phyloP scores from a whole-genome alignment of 2,113 vertebrate species.

The Cariama cristata region DNA sequence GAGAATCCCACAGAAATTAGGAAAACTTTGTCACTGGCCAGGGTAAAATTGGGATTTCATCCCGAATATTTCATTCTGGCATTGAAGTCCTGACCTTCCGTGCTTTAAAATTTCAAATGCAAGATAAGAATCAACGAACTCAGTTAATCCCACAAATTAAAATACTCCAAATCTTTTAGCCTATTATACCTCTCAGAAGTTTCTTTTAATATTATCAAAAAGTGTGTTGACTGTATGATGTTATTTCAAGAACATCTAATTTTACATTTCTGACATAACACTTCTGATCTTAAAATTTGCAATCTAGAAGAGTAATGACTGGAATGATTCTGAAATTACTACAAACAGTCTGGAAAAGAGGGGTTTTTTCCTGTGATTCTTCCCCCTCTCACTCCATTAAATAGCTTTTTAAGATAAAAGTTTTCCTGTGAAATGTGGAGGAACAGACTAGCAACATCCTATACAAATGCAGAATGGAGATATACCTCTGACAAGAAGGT shows the following conservation, averaged over 20 bases:
- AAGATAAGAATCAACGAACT: background rate
- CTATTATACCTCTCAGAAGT: background rate
- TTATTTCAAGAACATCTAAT: background rate
- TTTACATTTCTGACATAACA: background rate
- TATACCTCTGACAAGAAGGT: background rate
- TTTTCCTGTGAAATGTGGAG: background rate
- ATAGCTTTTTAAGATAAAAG: background rate
- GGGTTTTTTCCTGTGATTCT: background rate
- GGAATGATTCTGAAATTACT: background rate
- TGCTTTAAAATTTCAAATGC: background rate
- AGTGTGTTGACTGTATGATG: background rate
- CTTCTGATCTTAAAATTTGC: background rate
- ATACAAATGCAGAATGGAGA: background rate
- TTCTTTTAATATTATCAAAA: background rate
- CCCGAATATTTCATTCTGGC: background rate
- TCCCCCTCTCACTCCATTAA: background rate
- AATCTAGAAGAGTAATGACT: background rate
- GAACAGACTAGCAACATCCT: background rate
- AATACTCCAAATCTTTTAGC: background rate
- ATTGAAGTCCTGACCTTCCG: background rate
- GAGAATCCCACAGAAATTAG: background rate
- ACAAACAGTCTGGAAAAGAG: background rate
- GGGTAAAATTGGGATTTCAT: background rate
- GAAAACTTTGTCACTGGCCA: background rate
- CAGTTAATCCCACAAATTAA: background rate